These are phyloP conservation scores for Myiopsitta monachus DNA, from an alignment of 2,113 vertebrate genomes.

Conservation along the genomic window DNA sequence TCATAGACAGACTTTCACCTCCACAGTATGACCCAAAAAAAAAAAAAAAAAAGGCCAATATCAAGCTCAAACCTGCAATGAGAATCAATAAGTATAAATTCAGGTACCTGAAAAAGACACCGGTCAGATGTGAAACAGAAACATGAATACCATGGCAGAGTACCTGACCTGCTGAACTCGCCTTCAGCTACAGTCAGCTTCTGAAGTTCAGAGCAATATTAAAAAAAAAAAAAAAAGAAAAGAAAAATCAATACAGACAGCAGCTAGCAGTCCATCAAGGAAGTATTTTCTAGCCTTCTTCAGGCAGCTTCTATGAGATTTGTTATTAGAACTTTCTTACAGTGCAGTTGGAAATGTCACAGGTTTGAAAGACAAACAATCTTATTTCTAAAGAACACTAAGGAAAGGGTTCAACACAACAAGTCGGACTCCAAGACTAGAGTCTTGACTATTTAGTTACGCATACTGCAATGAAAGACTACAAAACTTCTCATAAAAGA, in stretches of 20 bases:
- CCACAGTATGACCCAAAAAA: neutral
- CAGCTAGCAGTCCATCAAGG: neutral
- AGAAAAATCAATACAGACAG: neutral
- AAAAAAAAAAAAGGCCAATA: neutral
- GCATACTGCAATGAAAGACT: neutral
- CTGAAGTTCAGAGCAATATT: neutral
- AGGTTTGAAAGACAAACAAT: neutral
- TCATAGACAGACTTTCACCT: neutral
- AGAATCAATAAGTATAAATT: neutral
- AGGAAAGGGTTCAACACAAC: neutral
- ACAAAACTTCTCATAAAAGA: neutral
- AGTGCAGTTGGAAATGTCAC: neutral
- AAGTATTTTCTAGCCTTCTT: neutral
- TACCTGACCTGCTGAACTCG: neutral
- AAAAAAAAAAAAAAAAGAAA: neutral
- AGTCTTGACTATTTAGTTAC: neutral
- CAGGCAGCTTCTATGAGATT: neutral
- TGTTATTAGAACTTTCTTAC: neutral
- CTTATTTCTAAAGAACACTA: neutral
- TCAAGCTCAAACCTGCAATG: neutral
- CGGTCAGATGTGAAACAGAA: neutral
- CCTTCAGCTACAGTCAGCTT: neutral
- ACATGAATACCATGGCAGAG: neutral
- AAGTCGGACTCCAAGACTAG: neutral
- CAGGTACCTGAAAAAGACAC: neutral